Percentiles rank a stretch among this genome's conserved stretches.
Conservation (phyloP, 2,888 invertebrate genomes). For the Xestia rhomboidea region DNA sequence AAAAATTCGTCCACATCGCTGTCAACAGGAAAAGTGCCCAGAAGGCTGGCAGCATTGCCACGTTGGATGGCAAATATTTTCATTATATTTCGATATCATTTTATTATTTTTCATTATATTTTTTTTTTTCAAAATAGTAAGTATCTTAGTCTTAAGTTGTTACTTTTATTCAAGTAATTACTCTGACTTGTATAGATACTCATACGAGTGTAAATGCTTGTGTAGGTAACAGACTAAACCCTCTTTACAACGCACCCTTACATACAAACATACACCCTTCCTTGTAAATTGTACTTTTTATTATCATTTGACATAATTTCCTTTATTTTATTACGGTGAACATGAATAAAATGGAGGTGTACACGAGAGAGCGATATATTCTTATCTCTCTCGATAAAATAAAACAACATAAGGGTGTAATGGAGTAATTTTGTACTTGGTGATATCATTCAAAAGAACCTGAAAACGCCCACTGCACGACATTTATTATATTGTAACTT, state of each 20-base stretch:
- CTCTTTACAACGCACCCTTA: neutral
- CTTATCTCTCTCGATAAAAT: constrained; percentile 15
- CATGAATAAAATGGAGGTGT: constrained; percentile 21
- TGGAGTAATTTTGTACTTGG: neutral
- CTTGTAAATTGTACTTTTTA: constrained; percentile 31
- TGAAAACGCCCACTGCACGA: too few species aligned
- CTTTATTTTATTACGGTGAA: constrained; percentile 37
- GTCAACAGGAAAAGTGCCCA: too few species aligned
- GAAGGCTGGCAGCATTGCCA: too few species aligned
- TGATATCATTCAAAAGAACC: neutral
- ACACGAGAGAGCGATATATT: constrained; percentile 1
- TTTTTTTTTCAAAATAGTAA: too few species aligned
- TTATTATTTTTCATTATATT: too few species aligned
- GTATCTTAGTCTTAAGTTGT: too few species aligned
- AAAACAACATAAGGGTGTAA: neutral
- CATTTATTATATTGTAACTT: neutral
- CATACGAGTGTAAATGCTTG: neutral
- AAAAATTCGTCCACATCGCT: too few species aligned
- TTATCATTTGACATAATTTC: constrained; percentile 22
- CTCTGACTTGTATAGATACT: too few species aligned
- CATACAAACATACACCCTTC: neutral
- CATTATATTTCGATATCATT: too few species aligned
- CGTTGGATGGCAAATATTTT: too few species aligned
- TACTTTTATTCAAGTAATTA: too few species aligned
- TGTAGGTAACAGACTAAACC: neutral